These are phyloP conservation scores for Litocranius walleri DNA, from an alignment of 2,113 vertebrate genomes.

Conservation along the genomic window DNA sequence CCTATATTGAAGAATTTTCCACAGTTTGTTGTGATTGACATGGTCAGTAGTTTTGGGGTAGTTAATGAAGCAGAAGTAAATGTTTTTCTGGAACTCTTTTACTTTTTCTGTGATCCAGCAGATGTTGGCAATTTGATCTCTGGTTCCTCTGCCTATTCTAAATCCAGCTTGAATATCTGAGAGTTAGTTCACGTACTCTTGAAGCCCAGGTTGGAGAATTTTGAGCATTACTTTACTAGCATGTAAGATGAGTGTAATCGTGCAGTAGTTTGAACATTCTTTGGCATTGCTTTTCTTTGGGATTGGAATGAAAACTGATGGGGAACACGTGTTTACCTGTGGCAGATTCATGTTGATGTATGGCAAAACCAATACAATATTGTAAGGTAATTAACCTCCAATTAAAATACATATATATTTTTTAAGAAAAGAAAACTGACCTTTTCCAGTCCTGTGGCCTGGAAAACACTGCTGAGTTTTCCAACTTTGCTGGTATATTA, in stretches of 20 bases:
- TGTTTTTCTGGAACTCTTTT: not conserved
- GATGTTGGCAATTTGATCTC: not conserved
- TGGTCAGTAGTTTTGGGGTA: accelerated
- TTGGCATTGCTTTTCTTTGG: not conserved
- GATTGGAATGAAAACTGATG: no score
- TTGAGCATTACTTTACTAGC: not conserved
- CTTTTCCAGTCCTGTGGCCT: not conserved
- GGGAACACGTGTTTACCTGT: no score
- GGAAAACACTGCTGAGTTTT: not conserved
- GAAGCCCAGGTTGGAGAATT: not conserved
- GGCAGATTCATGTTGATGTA: no score
- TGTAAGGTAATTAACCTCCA: no score
- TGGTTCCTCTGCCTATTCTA: not conserved
- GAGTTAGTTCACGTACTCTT: not conserved
- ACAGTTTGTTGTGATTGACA: not conserved
- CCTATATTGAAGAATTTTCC: not conserved
- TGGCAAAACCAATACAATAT: no score
- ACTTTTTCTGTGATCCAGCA: not conserved
- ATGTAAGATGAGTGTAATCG: accelerated
- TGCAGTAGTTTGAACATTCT: not conserved
- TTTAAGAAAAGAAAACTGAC: not conserved
- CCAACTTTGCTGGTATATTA: not conserved
- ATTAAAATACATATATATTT: no score
- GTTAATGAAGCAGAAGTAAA: not conserved
- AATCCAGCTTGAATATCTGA: not conserved